These are phyloP conservation scores for Penaeus vannamei DNA, from an alignment of 1,140 invertebrate genomes.

Conservation along the genomic window DNA sequence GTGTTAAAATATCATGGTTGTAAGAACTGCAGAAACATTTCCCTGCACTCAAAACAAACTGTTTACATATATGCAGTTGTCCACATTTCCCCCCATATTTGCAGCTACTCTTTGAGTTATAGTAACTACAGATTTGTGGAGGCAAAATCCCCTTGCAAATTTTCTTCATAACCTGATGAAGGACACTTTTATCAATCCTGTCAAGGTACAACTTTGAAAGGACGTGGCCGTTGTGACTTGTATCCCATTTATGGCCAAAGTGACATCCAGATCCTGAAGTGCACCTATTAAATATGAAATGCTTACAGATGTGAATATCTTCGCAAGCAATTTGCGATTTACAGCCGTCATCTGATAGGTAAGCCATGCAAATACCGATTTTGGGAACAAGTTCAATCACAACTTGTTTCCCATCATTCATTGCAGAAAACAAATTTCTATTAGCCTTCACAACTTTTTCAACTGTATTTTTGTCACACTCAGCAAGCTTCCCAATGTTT, in stretches of 20 bases:
- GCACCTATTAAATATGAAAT: conserved; percentile 9
- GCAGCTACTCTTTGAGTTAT: conserved; percentile 42
- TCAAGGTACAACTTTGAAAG: conserved; percentile 52
- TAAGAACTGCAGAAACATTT: conserved; percentile 33
- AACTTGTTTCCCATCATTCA: not conserved
- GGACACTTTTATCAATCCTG: conserved; percentile 27
- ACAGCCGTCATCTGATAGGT: conserved; percentile 37
- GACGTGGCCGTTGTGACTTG: conserved; percentile 36
- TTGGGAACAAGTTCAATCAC: conserved; percentile 52
- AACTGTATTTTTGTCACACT: conserved; percentile 5
- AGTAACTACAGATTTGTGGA: conserved; percentile 10
- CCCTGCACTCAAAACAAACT: conserved; percentile 36
- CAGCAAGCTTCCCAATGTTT: conserved; percentile 9
- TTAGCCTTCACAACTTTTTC: not conserved
- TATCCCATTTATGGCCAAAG: conserved; percentile 46
- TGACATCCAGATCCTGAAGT: not conserved
- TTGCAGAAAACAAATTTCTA: conserved; percentile 42
- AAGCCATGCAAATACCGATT: conserved; percentile 20
- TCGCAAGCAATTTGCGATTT: not conserved
- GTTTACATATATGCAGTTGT: conserved; percentile 41
- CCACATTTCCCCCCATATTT: conserved; percentile 31
- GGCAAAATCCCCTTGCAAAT: conserved; percentile 34
- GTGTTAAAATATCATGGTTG: conserved; percentile 32
- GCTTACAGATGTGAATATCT: conserved; percentile 43
- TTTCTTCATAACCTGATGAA: conserved; percentile 29